Conservation (phyloP, 2,888 invertebrate species). For the Netelia fuscicornis region DNA sequence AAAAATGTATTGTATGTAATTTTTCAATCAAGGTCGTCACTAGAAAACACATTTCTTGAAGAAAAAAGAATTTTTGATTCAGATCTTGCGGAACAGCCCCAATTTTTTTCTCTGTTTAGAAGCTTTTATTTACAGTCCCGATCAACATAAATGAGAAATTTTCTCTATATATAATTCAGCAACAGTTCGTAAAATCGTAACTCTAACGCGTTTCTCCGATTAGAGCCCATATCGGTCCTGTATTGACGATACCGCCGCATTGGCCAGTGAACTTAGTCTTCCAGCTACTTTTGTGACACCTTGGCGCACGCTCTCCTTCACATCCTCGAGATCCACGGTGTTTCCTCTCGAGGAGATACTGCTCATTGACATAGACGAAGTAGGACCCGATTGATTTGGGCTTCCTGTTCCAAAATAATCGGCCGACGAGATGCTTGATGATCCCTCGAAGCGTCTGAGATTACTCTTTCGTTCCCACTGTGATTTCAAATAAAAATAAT, state of each 20-base stretch:
- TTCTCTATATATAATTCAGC: slow-evolving; percentile 71
- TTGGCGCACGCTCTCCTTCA: slow-evolving; percentile 98
- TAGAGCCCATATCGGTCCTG: slow-evolving; percentile 88
- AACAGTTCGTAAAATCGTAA: slow-evolving; percentile 74
- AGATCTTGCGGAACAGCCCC: slow-evolving; percentile 21
- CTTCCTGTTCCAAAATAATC: slow-evolving; percentile 94
- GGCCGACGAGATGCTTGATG: slow-evolving; percentile 97
- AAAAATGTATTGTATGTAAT: slow-evolving; percentile 2
- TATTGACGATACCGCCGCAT: slow-evolving; percentile 96
- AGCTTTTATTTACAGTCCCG: slow-evolving; percentile 82
- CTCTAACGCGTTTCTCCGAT: slow-evolving; percentile 58
- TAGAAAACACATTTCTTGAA: not conserved
- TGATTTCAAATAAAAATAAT: slow-evolving; percentile 56
- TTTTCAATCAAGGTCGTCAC: not conserved
- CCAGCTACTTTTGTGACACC: slow-evolving; percentile 99
- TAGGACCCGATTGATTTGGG: slow-evolving; percentile 79
- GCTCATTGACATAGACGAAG: slow-evolving; percentile 80
- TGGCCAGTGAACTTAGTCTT: slow-evolving; percentile 97
- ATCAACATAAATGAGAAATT: slow-evolving; percentile 77
- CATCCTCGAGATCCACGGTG: slow-evolving; percentile 94
- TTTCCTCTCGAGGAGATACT: slow-evolving; percentile 76
- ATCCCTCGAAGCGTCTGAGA: slow-evolving; percentile 94
- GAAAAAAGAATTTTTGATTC: not conserved
- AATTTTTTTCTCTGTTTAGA: slow-evolving; percentile 66
- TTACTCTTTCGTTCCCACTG: slow-evolving; percentile 87